Evolutionary conservation across 2,888 invertebrate species (phyloP).

Genomic region (Epirrhoe alternata): DNA sequence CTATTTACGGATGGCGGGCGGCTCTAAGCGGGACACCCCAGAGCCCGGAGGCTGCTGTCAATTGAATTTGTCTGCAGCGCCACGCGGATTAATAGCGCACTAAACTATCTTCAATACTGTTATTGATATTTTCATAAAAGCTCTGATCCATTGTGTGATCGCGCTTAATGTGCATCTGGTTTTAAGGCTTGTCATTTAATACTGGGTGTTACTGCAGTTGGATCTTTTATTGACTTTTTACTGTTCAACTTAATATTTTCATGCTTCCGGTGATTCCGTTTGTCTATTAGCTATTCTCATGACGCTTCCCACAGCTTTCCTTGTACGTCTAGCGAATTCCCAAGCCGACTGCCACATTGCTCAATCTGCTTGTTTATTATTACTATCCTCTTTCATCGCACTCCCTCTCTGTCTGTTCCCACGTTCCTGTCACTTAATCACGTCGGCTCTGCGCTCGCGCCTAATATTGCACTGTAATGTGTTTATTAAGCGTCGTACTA

Average conservation of each 20-base stretch:
- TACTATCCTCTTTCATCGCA: conserved; percentile 61
- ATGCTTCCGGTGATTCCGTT: conserved; percentile 46
- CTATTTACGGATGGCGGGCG: conserved; percentile 64
- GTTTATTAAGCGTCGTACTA: conserved; percentile 81
- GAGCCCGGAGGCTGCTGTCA: conserved; percentile 76
- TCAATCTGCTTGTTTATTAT: conserved; percentile 54
- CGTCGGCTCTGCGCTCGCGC: conserved; percentile 73
- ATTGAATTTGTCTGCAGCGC: conserved; percentile 85
- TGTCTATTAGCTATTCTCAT: conserved; percentile 37
- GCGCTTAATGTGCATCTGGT: conserved; percentile 61
- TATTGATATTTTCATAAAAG: conserved; percentile 78
- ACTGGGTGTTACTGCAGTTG: conserved; percentile 56
- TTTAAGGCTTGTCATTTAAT: conserved; percentile 70
- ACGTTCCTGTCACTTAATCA: conserved; percentile 78
- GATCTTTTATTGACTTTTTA: conserved; percentile 63
- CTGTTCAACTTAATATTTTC: conserved; percentile 58
- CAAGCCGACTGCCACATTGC: conserved; percentile 43
- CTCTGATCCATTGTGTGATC: conserved; percentile 65
- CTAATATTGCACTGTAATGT: conserved; percentile 81
- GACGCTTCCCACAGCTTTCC: conserved; percentile 41
- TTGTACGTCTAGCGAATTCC: conserved; percentile 40
- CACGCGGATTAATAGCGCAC: conserved; percentile 76
- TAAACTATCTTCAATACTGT: conserved; percentile 77
- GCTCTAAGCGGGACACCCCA: conserved; percentile 77
- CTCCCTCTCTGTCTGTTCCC: conserved; percentile 73